Percentiles rank a stretch among this genome's conserved stretches.
These are phyloP conservation scores for Pipistrellus pipistrellus DNA, from an alignment of 2,797 vertebrate species.

Conservation along the genomic window DNA sequence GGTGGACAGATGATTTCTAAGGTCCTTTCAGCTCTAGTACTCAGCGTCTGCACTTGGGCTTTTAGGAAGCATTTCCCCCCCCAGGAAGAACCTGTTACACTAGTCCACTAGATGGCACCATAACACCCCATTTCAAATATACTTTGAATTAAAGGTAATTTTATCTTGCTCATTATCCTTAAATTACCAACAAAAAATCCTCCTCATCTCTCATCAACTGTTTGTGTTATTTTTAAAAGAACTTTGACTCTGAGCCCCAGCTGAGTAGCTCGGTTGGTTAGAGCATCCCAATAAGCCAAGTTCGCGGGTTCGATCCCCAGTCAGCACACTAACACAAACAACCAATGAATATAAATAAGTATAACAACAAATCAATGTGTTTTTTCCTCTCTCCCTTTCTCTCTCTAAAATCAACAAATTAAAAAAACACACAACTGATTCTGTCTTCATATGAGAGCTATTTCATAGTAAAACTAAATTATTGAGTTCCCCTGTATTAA, in stretches of 20 bases:
- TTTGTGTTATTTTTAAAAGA: background rate
- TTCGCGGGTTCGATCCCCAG: background rate
- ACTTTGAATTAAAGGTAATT: background rate
- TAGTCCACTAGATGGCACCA: constrained; percentile 85
- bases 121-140: constrained; percentile 55
- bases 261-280: background rate
- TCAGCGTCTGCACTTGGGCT: constrained; percentile 38
- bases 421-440: background rate
- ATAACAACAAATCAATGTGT: background rate
- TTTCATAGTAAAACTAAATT: constrained; percentile 8
- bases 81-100: background rate
- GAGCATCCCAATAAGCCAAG: background rate
- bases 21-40: background rate
- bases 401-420: background rate
- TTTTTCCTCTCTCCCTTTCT: background rate
- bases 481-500: background rate
- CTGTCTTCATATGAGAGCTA: constrained; percentile 16
- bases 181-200: constrained; percentile 30
- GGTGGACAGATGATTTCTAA: constrained; percentile 43
- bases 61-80: background rate
- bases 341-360: background rate
- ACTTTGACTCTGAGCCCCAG: background rate
- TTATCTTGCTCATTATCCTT: constrained; percentile 16
- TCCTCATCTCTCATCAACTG: background rate
- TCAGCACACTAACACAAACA: background rate